phyloP scores from a whole-genome alignment of 2,888 invertebrate species.

The Drepana falcataria region DNA sequence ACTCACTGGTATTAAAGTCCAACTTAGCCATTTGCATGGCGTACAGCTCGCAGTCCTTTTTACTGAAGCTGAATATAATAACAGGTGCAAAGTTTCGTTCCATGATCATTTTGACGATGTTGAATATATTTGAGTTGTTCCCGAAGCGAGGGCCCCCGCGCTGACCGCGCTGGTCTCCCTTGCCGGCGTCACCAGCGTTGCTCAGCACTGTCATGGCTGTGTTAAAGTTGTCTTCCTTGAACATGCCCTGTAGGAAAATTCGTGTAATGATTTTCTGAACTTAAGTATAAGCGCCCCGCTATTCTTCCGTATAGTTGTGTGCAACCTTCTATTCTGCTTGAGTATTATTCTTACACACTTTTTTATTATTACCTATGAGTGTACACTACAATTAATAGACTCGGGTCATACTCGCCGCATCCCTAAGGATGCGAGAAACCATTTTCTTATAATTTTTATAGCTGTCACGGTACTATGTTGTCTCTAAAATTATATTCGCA shows the following conservation, averaged over 20 bases:
- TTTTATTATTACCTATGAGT: too few species aligned
- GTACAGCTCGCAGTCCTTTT: conserved; percentile 98
- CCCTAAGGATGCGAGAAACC: too few species aligned
- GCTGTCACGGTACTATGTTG: too few species aligned
- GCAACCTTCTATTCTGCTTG: neutral
- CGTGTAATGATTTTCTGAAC: neutral
- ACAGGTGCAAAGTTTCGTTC: conserved; percentile 98
- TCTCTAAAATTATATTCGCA: too few species aligned
- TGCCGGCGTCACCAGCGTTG: conserved; percentile 88
- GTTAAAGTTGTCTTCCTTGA: conserved; percentile 98
- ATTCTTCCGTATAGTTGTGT: too few species aligned
- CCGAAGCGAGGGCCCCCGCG: conserved; percentile 84
- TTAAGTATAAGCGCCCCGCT: neutral
- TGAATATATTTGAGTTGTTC: conserved; percentile 92
- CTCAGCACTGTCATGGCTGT: conserved; percentile 96
- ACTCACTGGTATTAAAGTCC: conserved; percentile 93
- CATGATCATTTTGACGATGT: conserved; percentile 99
- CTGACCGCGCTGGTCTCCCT: conserved; percentile 88
- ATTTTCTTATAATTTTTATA: too few species aligned
- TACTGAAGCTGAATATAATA: conserved; percentile 99
- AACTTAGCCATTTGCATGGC: conserved; percentile 98
- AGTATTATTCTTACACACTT: too few species aligned
- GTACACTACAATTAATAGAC: too few species aligned
- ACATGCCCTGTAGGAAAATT: conserved; percentile 83
- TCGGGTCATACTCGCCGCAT: too few species aligned